Evolutionary conservation across 2,888 invertebrate species (phyloP).

Genomic region (Amblyjoppa fuscipennis): DNA sequence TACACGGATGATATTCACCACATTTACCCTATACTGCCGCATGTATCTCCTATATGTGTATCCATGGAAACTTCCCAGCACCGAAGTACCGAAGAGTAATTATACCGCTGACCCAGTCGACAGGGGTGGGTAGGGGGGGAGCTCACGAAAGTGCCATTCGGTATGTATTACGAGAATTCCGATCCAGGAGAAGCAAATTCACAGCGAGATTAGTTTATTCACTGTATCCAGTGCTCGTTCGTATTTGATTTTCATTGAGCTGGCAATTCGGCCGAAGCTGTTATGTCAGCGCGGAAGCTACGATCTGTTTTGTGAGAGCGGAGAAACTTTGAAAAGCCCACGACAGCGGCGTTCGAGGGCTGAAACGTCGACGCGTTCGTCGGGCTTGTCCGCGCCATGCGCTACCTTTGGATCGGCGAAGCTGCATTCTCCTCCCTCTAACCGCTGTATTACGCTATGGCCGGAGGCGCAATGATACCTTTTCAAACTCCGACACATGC

Average conservation of each 20-base stretch:
- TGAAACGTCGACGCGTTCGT: constrained; percentile 28
- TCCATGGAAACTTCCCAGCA: constrained; percentile 27
- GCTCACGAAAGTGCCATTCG: constrained; percentile 69
- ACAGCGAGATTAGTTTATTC: constrained; percentile 24
- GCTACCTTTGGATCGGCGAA: constrained; percentile 2
- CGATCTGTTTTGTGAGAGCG: constrained; percentile 15
- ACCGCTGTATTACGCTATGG: constrained; percentile 26
- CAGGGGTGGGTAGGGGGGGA: neutral
- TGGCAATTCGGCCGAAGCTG: constrained; percentile 21
- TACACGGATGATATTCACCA: neutral
- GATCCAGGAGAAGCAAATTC: constrained; percentile 28
- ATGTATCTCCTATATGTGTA: neutral
- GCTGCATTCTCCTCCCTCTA: constrained; percentile 34
- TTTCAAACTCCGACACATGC: constrained; percentile 10
- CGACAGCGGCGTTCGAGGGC: neutral
- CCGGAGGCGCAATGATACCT: constrained; percentile 29
- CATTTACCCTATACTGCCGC: neutral
- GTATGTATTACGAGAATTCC: constrained; percentile 20
- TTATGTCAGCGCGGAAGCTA: constrained; percentile 13
- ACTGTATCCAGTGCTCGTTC: constrained; percentile 34
- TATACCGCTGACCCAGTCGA: constrained; percentile 68
- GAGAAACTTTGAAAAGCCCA: constrained; percentile 49
- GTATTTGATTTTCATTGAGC: constrained; percentile 60
- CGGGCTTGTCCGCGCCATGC: constrained; percentile 40
- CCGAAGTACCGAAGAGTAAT: constrained; percentile 36